A percentile compares a stretch with the other conserved stretches of the same genome.
phyloP scores from a whole-genome alignment of 2,797 vertebrate species.

The Pogonophryne albipinna region DNA sequence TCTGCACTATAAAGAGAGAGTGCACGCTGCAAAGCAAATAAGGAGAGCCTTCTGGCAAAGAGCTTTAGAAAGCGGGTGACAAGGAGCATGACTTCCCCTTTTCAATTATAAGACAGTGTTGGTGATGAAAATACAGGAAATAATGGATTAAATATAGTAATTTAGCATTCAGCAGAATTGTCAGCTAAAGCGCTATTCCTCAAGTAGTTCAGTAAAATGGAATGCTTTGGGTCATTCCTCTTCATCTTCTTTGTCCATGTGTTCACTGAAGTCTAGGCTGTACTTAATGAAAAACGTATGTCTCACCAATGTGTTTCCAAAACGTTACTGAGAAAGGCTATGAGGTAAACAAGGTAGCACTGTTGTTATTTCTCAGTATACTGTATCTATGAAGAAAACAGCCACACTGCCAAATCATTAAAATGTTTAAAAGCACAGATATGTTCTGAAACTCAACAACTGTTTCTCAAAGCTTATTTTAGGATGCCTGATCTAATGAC shows the following conservation, averaged over 20 bases:
- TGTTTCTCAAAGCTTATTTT: slow-evolving; percentile 36
- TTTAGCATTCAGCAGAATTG: background rate
- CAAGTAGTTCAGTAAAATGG: slow-evolving; percentile 12
- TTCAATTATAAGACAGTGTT: slow-evolving; percentile 22
- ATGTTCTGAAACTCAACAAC: slow-evolving; percentile 29
- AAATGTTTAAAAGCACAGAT: slow-evolving; percentile 12
- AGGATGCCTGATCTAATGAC: slow-evolving; percentile 46
- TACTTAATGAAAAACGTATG: background rate
- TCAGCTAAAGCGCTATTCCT: background rate
- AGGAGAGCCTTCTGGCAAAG: slow-evolving; percentile 1
- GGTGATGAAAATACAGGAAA: slow-evolving; percentile 34
- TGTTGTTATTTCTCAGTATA: background rate
- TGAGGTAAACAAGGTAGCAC: background rate
- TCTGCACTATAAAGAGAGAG: slow-evolving; percentile 1
- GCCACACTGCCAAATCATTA: slow-evolving; percentile 14
- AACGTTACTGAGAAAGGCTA: background rate
- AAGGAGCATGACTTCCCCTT: slow-evolving; percentile 21
- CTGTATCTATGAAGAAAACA: slow-evolving; percentile 4
- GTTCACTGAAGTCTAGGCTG: background rate
- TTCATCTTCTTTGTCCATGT: background rate
- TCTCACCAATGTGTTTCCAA: background rate
- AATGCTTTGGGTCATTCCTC: background rate
- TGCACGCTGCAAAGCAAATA: slow-evolving; percentile 12
- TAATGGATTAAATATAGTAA: slow-evolving; percentile 23
- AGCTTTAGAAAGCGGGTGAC: slow-evolving; percentile 13